Evolutionary conservation across 2,888 invertebrate species (phyloP).

Genomic region (Plutella xylostella): DNA sequence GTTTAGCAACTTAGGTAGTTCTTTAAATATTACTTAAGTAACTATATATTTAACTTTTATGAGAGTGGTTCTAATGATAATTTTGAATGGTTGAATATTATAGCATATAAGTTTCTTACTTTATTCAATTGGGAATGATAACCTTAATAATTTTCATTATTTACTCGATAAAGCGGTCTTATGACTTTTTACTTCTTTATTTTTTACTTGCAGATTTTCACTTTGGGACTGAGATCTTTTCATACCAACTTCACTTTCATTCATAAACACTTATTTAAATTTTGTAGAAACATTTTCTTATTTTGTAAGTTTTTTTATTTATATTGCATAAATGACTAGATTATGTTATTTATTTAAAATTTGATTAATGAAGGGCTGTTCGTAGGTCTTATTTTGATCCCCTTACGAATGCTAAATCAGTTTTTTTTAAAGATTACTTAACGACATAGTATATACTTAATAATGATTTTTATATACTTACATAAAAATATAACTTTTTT

Average conservation of each 20-base stretch:
- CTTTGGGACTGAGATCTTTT: slow-evolving; percentile 1
- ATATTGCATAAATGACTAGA: slow-evolving; percentile 5
- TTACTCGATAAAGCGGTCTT: too few species aligned
- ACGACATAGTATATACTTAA: slow-evolving; percentile 25
- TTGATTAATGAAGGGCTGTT: too few species aligned
- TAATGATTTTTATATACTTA: too few species aligned
- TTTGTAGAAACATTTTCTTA: slow-evolving; percentile 8
- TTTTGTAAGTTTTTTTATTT: slow-evolving; percentile 6
- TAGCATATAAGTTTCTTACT: slow-evolving; percentile 20
- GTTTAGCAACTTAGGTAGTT: too few species aligned
- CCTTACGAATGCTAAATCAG: slow-evolving; percentile 43
- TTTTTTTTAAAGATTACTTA: slow-evolving; percentile 34
- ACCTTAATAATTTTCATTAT: background rate
- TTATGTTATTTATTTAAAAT: slow-evolving; percentile 16
- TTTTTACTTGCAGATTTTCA: too few species aligned
- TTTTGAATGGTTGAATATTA: slow-evolving; percentile 51
- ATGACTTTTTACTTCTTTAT: too few species aligned
- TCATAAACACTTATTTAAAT: slow-evolving; percentile 7
- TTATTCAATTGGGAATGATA: too few species aligned
- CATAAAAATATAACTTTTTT: too few species aligned
- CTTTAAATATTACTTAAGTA: slow-evolving; percentile 45
- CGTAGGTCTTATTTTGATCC: too few species aligned
- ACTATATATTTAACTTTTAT: slow-evolving; percentile 39
- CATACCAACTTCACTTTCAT: background rate
- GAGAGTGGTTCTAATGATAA: slow-evolving; percentile 45